A percentile compares a stretch with the other conserved stretches of the same genome.
Conservation (phyloP, 2,113 vertebrate species). For the Apeltes quadracus region DNA sequence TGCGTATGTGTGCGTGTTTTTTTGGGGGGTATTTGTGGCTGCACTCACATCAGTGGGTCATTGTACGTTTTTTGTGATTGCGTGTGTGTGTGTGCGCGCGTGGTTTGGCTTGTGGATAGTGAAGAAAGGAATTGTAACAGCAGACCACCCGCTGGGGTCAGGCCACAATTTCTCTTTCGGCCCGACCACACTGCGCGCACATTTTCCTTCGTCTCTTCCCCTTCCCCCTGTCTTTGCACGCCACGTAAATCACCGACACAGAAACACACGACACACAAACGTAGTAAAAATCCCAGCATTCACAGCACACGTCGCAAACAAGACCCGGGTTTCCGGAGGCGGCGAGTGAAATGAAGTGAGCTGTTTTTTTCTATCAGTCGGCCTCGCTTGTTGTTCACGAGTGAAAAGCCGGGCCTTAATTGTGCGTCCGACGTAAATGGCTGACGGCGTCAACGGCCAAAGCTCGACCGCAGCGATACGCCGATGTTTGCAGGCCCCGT, state of each 20-base stretch:
- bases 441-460: too few relatives aligned
- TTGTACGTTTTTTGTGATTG: slow-evolving; percentile 28
- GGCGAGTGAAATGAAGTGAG: slow-evolving; percentile 41
- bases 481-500: too few relatives aligned
- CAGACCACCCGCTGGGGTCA: slow-evolving; percentile 86
- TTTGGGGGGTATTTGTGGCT: background rate
- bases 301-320: slow-evolving; percentile 32
- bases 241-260: slow-evolving; percentile 6
- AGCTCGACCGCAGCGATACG: too few relatives aligned
- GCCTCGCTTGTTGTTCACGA: slow-evolving; percentile 65
- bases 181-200: slow-evolving; percentile 1
- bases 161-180: slow-evolving; percentile 73
- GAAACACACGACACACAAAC: slow-evolving; percentile 25
- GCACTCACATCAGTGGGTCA: slow-evolving; percentile 19
- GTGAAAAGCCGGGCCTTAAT: slow-evolving; percentile 53
- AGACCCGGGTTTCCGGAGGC: slow-evolving; percentile 36
- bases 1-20: slow-evolving; percentile 16
- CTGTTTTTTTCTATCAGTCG: slow-evolving; percentile 67
- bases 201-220: slow-evolving; percentile 30
- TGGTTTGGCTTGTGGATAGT: slow-evolving; percentile 83
- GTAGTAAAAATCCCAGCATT: slow-evolving; percentile 10
- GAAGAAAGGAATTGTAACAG: slow-evolving; percentile 89
- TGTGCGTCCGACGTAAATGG: slow-evolving; percentile 32
- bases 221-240: slow-evolving; percentile 15
- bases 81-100: slow-evolving; percentile 53